phyloP scores from a whole-genome alignment of 92 coral and sea anemone species.

The Palythoa grandis region DNA sequence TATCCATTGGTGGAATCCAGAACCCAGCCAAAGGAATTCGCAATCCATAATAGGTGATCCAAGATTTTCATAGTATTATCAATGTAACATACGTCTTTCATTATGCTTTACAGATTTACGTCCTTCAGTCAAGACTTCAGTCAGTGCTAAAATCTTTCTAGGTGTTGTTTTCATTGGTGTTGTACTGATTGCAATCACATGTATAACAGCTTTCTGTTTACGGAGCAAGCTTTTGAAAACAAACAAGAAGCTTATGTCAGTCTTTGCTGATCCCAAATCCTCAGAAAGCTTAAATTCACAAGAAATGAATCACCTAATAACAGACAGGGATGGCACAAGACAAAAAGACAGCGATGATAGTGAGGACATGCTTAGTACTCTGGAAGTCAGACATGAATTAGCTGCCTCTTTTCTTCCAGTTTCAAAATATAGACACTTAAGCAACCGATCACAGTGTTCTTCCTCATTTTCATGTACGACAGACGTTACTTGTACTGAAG shows the following conservation, averaged over 20 bases:
- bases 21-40: background rate
- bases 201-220: background rate
- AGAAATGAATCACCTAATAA: background rate
- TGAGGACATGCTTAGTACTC: background rate
- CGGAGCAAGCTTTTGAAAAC: background rate
- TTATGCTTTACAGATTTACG: too few relatives aligned
- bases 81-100: background rate
- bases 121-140: background rate
- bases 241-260: background rate
- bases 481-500: slow-evolving; percentile 6
- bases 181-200: background rate
- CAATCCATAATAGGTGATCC: background rate
- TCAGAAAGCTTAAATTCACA: background rate
- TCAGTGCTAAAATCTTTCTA: background rate
- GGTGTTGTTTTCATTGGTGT: background rate
- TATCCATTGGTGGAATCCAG: background rate
- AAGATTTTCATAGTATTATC: background rate
- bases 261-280: background rate
- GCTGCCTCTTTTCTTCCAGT: background rate
- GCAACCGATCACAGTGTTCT: slow-evolving; percentile 54
- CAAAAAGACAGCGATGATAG: background rate
- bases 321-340: background rate
- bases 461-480: slow-evolving; percentile 46
- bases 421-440: slow-evolving; percentile 7
- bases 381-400: background rate